A percentile compares a stretch with the other conserved stretches of the same genome.
phyloP scores from a whole-genome alignment of 1,140 invertebrate species.

The Leptopilina clavipes region DNA sequence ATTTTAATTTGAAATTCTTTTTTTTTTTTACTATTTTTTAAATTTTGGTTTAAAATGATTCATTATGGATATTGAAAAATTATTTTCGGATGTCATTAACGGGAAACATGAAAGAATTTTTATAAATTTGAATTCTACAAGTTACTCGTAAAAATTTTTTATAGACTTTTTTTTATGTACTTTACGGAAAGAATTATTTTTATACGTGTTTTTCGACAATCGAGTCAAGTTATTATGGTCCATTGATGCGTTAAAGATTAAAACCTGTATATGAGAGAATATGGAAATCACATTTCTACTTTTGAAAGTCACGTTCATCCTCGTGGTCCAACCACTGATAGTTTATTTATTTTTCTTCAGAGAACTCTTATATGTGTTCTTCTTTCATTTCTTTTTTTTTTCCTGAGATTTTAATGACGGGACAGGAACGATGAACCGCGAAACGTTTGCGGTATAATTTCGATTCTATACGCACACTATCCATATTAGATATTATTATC shows the following conservation, averaged over 20 bases:
- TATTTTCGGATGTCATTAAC: too few species aligned
- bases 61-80: too few species aligned
- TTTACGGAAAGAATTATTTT: not conserved
- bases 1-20: too few species aligned
- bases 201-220: conserved; percentile 6
- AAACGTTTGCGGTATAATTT: not conserved
- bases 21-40: too few species aligned
- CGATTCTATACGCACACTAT: conserved; percentile 4
- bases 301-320: conserved; percentile 20
- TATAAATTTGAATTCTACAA: too few species aligned
- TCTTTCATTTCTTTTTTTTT: not conserved
- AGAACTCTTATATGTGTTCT: not conserved
- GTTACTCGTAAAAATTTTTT: not conserved
- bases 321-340: conserved; percentile 13
- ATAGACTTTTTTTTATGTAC: not conserved
- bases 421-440: conserved; percentile 7
- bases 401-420: not conserved
- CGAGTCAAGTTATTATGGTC: not conserved
- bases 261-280: not conserved
- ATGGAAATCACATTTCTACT: conserved; percentile 10
- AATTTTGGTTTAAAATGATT: too few species aligned
- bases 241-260: conserved; percentile 12
- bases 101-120: too few species aligned
- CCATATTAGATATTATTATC: conserved; percentile 19
- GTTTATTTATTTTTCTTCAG: conserved; percentile 23